These are phyloP conservation scores for Sternotherus odoratus DNA, from an alignment of 2,797 vertebrate genomes.

Conservation along the genomic window DNA sequence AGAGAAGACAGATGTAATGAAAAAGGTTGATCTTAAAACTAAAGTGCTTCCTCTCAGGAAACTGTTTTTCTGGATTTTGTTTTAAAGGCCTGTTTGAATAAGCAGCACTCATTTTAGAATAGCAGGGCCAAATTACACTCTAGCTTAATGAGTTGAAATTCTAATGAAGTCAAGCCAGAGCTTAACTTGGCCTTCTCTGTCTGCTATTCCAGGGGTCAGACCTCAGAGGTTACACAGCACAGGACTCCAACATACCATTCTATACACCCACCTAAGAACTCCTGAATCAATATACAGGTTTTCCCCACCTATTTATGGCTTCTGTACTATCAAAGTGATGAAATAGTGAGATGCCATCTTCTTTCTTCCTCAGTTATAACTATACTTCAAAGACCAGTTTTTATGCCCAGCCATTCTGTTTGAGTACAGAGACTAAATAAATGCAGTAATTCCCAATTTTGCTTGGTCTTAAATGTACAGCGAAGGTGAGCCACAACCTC, in stretches of 20 bases:
- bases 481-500: background rate
- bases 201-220: background rate
- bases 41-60: background rate
- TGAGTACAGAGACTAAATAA: conserved; percentile 39
- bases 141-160: background rate
- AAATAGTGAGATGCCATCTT: background rate
- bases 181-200: background rate
- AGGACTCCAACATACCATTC: background rate
- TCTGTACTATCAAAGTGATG: conserved; percentile 19
- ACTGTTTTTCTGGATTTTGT: background rate
- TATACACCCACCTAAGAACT: background rate
- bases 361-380: conserved; percentile 33
- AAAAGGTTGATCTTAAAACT: background rate
- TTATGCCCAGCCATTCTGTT: background rate
- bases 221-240: background rate
- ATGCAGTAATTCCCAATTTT: conserved; percentile 47
- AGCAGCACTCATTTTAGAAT: rapidly evolving
- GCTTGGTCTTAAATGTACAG: conserved; percentile 6
- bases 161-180: background rate
- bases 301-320: background rate
- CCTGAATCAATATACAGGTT: background rate
- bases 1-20: background rate
- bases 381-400: conserved; percentile 32
- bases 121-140: background rate
- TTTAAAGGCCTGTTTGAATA: background rate